Evolutionary conservation across 2,888 invertebrate genomes (phyloP).

Genomic region (Catonia carolina): DNA sequence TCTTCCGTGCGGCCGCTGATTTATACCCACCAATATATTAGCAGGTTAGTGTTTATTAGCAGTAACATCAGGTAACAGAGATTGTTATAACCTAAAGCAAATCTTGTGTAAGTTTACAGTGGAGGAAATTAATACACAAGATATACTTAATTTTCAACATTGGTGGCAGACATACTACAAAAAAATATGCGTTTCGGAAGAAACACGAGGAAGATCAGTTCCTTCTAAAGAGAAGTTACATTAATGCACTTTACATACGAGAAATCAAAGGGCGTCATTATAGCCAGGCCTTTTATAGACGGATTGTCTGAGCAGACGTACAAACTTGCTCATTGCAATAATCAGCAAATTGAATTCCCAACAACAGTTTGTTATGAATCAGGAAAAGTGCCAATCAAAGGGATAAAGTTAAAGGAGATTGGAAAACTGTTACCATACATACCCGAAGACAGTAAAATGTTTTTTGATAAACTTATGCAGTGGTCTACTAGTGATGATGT

Average conservation of each 20-base stretch:
- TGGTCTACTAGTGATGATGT: neutral
- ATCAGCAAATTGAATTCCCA: no score
- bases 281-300: slow-evolving; percentile 17
- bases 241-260: slow-evolving; percentile 24
- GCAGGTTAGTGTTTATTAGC: no score
- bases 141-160: slow-evolving; percentile 25
- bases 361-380: no score
- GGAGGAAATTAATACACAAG: slow-evolving; percentile 21
- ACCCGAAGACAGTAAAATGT: neutral
- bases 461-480: slow-evolving; percentile 9
- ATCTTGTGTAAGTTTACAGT: slow-evolving; percentile 25
- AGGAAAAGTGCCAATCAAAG: no score
- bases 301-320: slow-evolving; percentile 12
- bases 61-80: no score
- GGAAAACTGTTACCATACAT: no score
- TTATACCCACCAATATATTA: no score
- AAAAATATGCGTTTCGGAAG: no score
- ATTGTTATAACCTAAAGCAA: slow-evolving; percentile 20
- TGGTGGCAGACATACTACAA: no score
- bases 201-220: slow-evolving; percentile 16
- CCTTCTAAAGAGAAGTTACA: slow-evolving; percentile 9
- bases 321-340: slow-evolving; percentile 7
- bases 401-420: no score
- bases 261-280: neutral
- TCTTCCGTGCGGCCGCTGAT: no score